Evolutionary conservation across 2,888 invertebrate species (phyloP).

Genomic region (Melieria picta): DNA sequence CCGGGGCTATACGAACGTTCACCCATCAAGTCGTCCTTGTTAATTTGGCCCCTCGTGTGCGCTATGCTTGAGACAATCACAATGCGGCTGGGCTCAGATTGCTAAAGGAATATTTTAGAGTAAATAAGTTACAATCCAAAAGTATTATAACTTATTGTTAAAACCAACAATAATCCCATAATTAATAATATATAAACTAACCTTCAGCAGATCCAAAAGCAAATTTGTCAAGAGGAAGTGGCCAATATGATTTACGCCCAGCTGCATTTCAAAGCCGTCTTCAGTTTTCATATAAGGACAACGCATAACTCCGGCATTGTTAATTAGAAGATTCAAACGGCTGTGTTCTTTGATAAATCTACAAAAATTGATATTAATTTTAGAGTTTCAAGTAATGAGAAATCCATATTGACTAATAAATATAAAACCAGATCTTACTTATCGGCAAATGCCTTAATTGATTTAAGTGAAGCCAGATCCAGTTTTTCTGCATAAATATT

Average conservation of each 20-base stretch:
- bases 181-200: constrained; percentile 12
- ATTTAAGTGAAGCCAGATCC: constrained; percentile 67
- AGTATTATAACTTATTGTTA: neutral
- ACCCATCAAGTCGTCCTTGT: constrained; percentile 73
- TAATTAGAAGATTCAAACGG: constrained; percentile 72
- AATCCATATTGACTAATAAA: too few species aligned
- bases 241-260: constrained; percentile 73
- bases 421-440: constrained; percentile 59
- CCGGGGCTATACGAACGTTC: constrained; percentile 68
- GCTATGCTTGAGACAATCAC: constrained; percentile 70
- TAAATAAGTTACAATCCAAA: neutral
- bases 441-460: constrained; percentile 70
- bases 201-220: constrained; percentile 68
- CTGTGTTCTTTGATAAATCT: constrained; percentile 62
- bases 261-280: constrained; percentile 73
- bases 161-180: too few species aligned
- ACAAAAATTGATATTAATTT: constrained; percentile 49
- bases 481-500: constrained; percentile 71
- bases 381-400: neutral
- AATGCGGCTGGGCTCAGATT: constrained; percentile 69
- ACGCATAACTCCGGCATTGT: constrained; percentile 76
- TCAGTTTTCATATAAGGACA: constrained; percentile 70
- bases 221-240: constrained; percentile 71
- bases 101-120: constrained; percentile 25
- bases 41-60: constrained; percentile 66